phyloP scores from a whole-genome alignment of 2,797 vertebrate species.

The Gallirallus australis region DNA sequence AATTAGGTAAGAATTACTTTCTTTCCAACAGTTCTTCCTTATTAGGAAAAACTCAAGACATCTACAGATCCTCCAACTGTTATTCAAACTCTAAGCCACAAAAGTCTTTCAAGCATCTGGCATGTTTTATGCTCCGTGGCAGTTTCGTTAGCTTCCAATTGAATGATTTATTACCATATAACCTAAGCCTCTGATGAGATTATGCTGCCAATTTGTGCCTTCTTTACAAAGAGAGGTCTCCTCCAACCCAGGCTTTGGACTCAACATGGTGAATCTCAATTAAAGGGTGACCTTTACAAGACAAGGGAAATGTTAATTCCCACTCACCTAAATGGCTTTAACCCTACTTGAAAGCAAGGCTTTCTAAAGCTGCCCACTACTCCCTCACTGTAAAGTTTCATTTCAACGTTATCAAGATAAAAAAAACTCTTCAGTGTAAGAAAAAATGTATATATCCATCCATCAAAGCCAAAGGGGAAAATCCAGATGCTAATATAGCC shows the following conservation, averaged over 20 bases:
- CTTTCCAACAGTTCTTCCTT: slow-evolving; percentile 11
- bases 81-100: slow-evolving; percentile 1
- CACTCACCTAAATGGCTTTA: slow-evolving; percentile 24
- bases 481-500: neutral
- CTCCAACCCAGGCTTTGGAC: neutral
- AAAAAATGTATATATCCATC: neutral
- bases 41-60: slow-evolving; percentile 40
- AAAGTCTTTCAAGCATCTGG: slow-evolving; percentile 56
- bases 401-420: neutral
- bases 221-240: neutral
- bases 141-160: neutral
- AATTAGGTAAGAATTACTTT: slow-evolving; percentile 35
- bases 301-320: slow-evolving; percentile 55
- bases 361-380: neutral
- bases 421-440: neutral
- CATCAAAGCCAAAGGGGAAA: neutral
- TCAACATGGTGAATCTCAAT: slow-evolving; percentile 34
- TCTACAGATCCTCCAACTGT: slow-evolving; percentile 49
- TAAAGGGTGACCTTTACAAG: slow-evolving; percentile 57
- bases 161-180: slow-evolving; percentile 56
- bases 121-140: slow-evolving; percentile 13
- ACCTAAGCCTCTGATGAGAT: slow-evolving; percentile 50
- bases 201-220: slow-evolving; percentile 50
- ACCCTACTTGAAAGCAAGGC: neutral
- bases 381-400: neutral